Evolutionary conservation across 2,797 vertebrate genomes (phyloP).

Genomic region (Cheirogaleus major): DNA sequence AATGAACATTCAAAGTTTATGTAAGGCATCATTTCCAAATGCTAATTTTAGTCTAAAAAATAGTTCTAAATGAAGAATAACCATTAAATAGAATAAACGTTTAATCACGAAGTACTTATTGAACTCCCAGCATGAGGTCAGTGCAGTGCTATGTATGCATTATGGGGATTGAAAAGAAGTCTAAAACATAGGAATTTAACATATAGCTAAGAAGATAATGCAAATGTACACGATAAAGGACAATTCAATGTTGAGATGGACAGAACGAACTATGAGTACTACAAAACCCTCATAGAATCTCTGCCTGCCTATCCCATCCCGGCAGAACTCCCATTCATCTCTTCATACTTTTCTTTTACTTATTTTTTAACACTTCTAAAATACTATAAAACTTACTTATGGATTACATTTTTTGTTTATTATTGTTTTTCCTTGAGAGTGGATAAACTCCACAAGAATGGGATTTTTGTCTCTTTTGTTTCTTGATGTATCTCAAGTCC

Average conservation of each 20-base stretch:
- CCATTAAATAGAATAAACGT: background rate
- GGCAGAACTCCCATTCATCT: background rate
- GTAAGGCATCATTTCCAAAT: background rate
- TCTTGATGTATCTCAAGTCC: background rate
- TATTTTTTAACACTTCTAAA: background rate
- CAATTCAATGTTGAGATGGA: background rate
- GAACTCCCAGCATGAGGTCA: background rate
- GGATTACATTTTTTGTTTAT: background rate
- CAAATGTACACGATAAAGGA: background rate
- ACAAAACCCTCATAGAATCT: background rate
- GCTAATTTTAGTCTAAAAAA: constrained; percentile 19
- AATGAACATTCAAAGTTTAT: background rate
- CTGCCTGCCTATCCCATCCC: accelerated
- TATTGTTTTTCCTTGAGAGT: background rate
- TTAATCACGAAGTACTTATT: background rate
- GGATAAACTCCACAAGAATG: background rate
- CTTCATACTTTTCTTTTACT: background rate
- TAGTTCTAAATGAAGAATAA: background rate
- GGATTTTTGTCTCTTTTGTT: background rate
- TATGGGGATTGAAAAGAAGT: background rate
- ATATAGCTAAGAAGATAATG: background rate
- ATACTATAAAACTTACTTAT: background rate
- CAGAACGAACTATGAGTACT: background rate
- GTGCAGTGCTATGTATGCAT: background rate
- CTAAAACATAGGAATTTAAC: background rate